A percentile compares a stretch with the other conserved stretches of the same genome.
These are phyloP conservation scores for Virgularia gustaviana DNA, from an alignment of 92 coral and sea anemone genomes.

Conservation along the genomic window DNA sequence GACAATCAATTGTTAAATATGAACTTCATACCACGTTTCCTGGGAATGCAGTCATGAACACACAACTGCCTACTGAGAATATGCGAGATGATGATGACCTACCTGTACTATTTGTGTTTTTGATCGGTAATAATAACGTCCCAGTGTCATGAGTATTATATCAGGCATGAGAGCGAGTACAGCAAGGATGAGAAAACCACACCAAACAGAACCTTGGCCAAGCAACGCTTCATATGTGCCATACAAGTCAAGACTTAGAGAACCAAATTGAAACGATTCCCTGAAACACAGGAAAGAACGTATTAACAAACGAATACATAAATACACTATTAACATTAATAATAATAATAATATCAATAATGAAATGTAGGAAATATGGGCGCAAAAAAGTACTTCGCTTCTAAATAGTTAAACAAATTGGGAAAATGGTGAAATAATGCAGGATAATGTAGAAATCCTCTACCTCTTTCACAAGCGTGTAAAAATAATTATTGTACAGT, in stretches of 20 bases:
- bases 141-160: conserved; percentile 67
- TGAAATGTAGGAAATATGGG: too few relatives aligned
- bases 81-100: not conserved
- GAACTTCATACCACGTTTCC: not conserved
- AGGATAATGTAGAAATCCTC: too few relatives aligned
- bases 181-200: conserved; percentile 61
- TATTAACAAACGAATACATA: too few relatives aligned
- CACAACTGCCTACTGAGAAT: not conserved
- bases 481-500: too few relatives aligned
- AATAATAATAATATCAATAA: too few relatives aligned
- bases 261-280: conserved; percentile 62
- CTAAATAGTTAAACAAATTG: not conserved
- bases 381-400: too few relatives aligned
- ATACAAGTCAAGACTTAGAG: conserved; percentile 65
- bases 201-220: conserved; percentile 69
- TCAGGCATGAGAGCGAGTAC: conserved; percentile 69
- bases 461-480: too few relatives aligned
- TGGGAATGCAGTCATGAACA: not conserved
- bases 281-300: conserved; percentile 32
- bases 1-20: not conserved
- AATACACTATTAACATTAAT: too few relatives aligned
- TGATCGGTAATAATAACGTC: conserved; percentile 68
- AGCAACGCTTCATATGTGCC: conserved; percentile 64
- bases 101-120: conserved; percentile 95
- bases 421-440: too few relatives aligned